Evolutionary conservation across 2,113 vertebrate genomes (phyloP), one percentile per base, ranked within the genome.

Genomic region (Cyprinodon brontotheroides): DNA sequence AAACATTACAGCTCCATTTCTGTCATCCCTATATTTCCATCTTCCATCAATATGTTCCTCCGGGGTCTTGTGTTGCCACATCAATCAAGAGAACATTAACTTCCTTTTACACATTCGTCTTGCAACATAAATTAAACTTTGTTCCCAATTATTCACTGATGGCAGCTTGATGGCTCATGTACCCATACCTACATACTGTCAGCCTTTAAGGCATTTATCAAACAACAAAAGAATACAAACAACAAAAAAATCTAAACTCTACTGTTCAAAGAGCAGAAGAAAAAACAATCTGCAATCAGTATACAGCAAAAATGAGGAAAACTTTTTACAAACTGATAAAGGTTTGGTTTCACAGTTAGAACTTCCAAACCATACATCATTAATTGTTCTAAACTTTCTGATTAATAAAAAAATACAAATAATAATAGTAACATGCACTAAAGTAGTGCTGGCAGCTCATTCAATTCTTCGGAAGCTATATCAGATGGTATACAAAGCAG

Each of bases 11-110:
- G 43, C 45, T 39, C 60, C 53, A 37, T 82, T 79, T 83, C 41
- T 81, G 73, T 75, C 74, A 74, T 82, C 66, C 68, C 37, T 81
- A 72, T 57, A 72, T 79, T 87, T 89, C 68, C 63, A 86, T 73
- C 72, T 80, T 87, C 84, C 81, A 90, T 85, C 71, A 87, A 87
- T 65, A 65, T 68, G 43, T 77, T 81, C 84, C 90, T 79, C 61
- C n/a, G 40, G 84, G 85, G 69, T 75, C 14, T 72, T 79, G 53
- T 39, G 83, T 83, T 77, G 76, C 76, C 80, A 85, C 84, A 92
- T 89, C 92, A 90, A 92, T 92, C 89, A 91, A 82, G 74, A 81
- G 59, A 80, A 85, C 86, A 82, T 89, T 90, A 83, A 89, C 89
- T 91, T 65, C 86, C 88, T 92, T 89, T 89, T 39, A 70, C 65